phyloP scores from a whole-genome alignment of 2,113 vertebrate genomes.

The Muntiacus muntjak region DNA sequence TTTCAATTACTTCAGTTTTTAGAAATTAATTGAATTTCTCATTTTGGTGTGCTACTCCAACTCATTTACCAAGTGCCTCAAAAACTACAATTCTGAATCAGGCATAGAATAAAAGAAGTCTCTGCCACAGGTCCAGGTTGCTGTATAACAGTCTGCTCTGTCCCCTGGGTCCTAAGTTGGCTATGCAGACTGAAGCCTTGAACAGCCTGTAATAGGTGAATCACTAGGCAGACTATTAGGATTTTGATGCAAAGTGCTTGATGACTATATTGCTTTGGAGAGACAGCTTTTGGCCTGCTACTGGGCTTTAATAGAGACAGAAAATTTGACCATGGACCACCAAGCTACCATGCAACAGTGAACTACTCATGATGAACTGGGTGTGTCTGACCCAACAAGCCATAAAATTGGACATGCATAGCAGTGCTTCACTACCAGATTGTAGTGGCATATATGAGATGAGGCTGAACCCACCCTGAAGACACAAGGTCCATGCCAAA shows the following conservation, averaged over 20 bases:
- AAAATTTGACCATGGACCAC: neutral
- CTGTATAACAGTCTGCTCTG: neutral
- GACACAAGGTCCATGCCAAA: neutral
- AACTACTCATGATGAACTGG: neutral
- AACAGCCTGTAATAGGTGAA: no score
- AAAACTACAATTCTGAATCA: neutral
- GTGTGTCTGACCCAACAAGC: neutral
- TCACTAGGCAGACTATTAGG: neutral
- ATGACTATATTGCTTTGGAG: neutral
- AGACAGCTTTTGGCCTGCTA: neutral
- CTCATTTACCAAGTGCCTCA: neutral
- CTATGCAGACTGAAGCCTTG: neutral
- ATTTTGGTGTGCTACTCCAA: neutral
- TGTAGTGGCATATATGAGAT: neutral
- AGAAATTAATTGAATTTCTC: neutral
- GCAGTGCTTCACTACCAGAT: neutral
- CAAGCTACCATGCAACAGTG: neutral
- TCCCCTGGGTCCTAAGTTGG: neutral
- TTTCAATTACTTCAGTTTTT: neutral
- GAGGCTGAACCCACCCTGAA: neutral
- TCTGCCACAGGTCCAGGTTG: neutral
- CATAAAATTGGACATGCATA: neutral
- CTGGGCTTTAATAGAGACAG: neutral
- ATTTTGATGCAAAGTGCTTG: neutral
- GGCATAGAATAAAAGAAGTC: neutral